Conservation (phyloP, 2,113 vertebrate species). For the Nymphicus hollandicus region DNA sequence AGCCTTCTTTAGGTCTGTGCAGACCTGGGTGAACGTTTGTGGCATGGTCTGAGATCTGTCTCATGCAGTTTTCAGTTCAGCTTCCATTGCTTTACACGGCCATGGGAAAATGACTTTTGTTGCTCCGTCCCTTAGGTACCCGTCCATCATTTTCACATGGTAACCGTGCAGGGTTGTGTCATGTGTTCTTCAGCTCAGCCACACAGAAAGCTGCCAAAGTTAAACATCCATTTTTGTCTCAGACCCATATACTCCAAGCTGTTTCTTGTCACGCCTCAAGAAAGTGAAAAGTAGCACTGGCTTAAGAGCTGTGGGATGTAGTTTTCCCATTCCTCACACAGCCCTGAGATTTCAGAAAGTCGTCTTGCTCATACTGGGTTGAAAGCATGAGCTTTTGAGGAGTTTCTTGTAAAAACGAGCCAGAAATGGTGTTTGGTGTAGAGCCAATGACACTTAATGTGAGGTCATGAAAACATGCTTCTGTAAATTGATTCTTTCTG, state of each 20-base stretch:
- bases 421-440: rapidly evolving
- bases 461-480: not conserved
- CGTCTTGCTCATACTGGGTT: not conserved
- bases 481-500: not conserved
- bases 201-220: not conserved
- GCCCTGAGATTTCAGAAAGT: not conserved
- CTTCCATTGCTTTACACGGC: not conserved
- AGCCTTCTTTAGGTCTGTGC: not conserved
- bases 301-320: not conserved
- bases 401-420: not conserved
- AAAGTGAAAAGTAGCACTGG: slow-evolving; percentile 48
- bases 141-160: slow-evolving; percentile 19
- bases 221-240: slow-evolving; percentile 11
- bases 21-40: not conserved
- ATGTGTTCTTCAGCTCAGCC: slow-evolving; percentile 17
- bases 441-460: not conserved
- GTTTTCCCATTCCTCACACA: not conserved
- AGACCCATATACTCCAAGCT: slow-evolving; percentile 36
- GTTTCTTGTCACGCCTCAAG: slow-evolving; percentile 56
- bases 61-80: not conserved
- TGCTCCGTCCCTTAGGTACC: not conserved
- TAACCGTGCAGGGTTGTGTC: not conserved
- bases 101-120: not conserved
- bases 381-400: not conserved
- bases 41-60: not conserved